Evolutionary conservation across 1,140 invertebrate species (phyloP).

Genomic region (Tribolium madens): DNA sequence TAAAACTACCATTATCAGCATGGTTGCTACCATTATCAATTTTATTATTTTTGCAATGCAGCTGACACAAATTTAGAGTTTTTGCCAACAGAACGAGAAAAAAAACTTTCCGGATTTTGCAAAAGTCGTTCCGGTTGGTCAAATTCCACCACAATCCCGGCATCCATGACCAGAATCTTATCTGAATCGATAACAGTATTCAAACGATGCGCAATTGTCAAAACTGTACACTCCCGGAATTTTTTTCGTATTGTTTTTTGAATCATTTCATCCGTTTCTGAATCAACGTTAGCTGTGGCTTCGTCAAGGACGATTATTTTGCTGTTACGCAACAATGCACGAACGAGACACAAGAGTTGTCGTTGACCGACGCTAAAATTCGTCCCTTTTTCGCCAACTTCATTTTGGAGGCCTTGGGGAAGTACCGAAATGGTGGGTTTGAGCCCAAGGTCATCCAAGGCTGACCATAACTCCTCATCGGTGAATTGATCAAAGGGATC

Average conservation of each 20-base stretch:
- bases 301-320: slow-evolving; percentile 69
- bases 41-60: not conserved
- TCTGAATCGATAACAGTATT: slow-evolving; percentile 78
- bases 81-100: not conserved
- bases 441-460: slow-evolving; percentile 69
- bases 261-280: slow-evolving; percentile 72
- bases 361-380: slow-evolving; percentile 69
- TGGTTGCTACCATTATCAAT: not conserved
- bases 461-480: slow-evolving; percentile 76
- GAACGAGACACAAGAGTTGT: slow-evolving; percentile 69
- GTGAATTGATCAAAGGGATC: slow-evolving; percentile 73
- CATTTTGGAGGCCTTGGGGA: slow-evolving; percentile 61
- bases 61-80: not conserved
- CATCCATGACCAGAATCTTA: slow-evolving; percentile 62
- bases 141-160: slow-evolving; percentile 69
- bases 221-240: slow-evolving; percentile 75
- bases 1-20: not conserved
- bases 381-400: slow-evolving; percentile 72
- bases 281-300: slow-evolving; percentile 71
- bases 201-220: slow-evolving; percentile 78
- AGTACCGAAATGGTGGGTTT: slow-evolving; percentile 68
- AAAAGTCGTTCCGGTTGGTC: slow-evolving; percentile 72
- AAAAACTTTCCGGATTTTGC: slow-evolving; percentile 60
- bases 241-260: slow-evolving; percentile 71
- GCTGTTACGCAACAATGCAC: slow-evolving; percentile 73